Evolutionary conservation across 2,113 vertebrate species (phyloP), one percentile per base, ranked within the genome.

Genomic region (Gobius niger): DNA sequence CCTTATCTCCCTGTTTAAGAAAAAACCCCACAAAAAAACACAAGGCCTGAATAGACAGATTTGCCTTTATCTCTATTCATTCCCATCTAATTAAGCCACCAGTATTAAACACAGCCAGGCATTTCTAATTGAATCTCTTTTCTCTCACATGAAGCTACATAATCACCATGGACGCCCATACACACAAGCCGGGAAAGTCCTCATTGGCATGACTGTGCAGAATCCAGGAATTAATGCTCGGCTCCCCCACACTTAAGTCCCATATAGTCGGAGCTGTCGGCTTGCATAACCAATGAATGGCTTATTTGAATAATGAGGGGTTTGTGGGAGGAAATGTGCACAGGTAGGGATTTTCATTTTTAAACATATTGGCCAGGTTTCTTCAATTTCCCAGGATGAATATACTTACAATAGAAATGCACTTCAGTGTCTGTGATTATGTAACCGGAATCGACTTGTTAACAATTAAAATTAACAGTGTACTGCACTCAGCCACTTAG

Each of bases 271-370:
- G 44, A 65, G 63, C 74, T 64, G 71, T 67, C 65, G 68, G 73
- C 68, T 49, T 69, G 66, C 82, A 73, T 82, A 80, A 77, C 59
- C 64, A 77, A 84, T 66, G 61, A 78, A 14, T 6, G 34, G 19
- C 6, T 60, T 62, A 82, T 89, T 85, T 84, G 41, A 83, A 82
- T 86, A 82, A 86, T 75, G 79, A 34, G 62, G 62, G 59, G 60
- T 89, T 77, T 8, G 64, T 34, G n/a, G 50, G 47, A 65, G 49
- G 15, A 18, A 81, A 63, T 68, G 14, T 82, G 70, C 49, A 63
- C 53, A 14, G 3, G 14, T 49, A 10, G 64, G 41, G 75, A 65
- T 80, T 75, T 71, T 64, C 8, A 18, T 77, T 12, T 34, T 54
- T 5, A 16, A 51, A 41, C n/a, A 50, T 44, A 19, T 1, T 59